A percentile compares a stretch with the other conserved stretches of the same genome.
Evolutionary conservation across 2,888 invertebrate genomes (phyloP).

Genomic region (Lasioglossum morio): DNA sequence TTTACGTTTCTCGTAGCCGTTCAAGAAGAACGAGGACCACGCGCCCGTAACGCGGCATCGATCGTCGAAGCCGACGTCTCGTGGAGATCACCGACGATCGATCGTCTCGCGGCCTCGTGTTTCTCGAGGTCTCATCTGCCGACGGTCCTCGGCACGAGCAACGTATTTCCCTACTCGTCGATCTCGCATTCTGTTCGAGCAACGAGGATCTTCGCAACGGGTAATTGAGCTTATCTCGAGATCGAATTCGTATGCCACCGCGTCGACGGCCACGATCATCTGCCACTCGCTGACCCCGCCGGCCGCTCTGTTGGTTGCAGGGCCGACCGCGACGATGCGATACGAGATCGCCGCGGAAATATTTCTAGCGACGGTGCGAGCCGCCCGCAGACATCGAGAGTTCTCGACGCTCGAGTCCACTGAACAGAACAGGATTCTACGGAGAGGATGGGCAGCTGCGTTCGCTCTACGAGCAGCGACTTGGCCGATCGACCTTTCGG

Average conservation of each 20-base stretch:
- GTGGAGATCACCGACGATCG: slow-evolving; percentile 30
- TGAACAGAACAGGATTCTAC: slow-evolving; percentile 87
- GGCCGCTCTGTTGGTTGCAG: slow-evolving; percentile 28
- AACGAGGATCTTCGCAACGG: slow-evolving; percentile 12
- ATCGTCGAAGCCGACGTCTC: slow-evolving; percentile 44
- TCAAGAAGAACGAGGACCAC: slow-evolving; percentile 93
- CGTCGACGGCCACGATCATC: background rate
- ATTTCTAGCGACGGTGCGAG: slow-evolving; percentile 86
- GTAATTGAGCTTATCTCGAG: slow-evolving; percentile 19
- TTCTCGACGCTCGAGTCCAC: slow-evolving; percentile 85
- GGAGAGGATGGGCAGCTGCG: slow-evolving; percentile 87
- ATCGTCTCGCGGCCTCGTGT: background rate
- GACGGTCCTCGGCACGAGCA: background rate
- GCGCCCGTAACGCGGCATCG: slow-evolving; percentile 85
- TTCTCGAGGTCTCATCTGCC: background rate
- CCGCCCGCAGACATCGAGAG: slow-evolving; percentile 86
- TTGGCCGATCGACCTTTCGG: slow-evolving; percentile 86
- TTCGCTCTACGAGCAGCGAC: slow-evolving; percentile 87
- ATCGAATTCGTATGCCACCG: background rate
- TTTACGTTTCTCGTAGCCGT: slow-evolving; percentile 87
- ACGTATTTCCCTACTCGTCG: background rate
- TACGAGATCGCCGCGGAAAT: slow-evolving; percentile 88
- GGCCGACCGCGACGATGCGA: slow-evolving; percentile 75
- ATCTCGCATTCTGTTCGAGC: slow-evolving; percentile 17
- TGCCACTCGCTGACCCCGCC: background rate